Evolutionary conservation across 2,888 invertebrate species (phyloP), one percentile per base, ranked within the genome.

Genomic region (Trissoscelio sp.): DNA sequence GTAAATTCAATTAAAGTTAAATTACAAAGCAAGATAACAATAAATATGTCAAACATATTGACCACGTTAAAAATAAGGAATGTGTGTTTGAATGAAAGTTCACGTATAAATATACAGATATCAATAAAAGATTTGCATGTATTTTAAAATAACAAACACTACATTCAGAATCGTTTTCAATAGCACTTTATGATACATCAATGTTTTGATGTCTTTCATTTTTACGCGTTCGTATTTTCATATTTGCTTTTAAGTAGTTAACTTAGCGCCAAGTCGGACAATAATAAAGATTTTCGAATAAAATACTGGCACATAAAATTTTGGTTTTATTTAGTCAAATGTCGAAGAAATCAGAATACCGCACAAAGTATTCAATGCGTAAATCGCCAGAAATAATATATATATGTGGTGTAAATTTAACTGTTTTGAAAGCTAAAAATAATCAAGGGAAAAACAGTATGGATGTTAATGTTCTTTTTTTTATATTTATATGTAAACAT

Each of bases 241-340:
- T 44, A 42, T 42, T 42, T 67, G 67, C 18, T 53, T 67, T 67
- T 67, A 53, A 67, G 53, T 55, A 55, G 28, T 42, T 9, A 55
- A 55, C 55, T 67, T 67, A 67, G 53, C 53, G 66, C 16, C 42
- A 39, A 53, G 53, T 67, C 66, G n/a, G 37, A 12, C 53, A 67
- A 67, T 53, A 67, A 67, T 53, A 53, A 67, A 39, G 53, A 53
- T 53, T 53, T 67, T 42, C 39, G 53, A 53, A 39, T 67, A 67
- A 67, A 67, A 67, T 67, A 67, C 28, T 24, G 66, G 16, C 24
- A 4, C 28, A 39, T 67, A 67, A 53, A 53, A 51, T 14, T 34
- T 66, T 66, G 20, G 37, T 51, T 66, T 66, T 66, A 66, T 66
- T 66, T 66, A 51, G 34, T 34, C 14, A 28, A 31, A 31, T 34